phyloP scores from a whole-genome alignment of 2,113 vertebrate genomes.

The Struthidea cinerea region DNA sequence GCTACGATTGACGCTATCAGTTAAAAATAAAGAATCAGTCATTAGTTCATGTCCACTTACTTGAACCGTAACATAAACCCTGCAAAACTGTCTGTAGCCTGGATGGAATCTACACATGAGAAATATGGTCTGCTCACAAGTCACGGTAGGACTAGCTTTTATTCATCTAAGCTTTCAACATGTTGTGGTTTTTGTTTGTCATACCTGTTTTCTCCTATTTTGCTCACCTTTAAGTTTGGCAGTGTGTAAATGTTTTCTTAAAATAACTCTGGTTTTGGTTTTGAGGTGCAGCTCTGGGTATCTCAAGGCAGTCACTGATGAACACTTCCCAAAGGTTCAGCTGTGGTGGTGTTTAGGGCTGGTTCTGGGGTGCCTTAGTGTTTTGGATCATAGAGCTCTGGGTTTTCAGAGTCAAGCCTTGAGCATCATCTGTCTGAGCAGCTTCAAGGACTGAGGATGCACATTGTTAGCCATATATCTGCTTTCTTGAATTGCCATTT shows the following conservation, averaged over 20 bases:
- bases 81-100: not conserved
- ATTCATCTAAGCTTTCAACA: not conserved
- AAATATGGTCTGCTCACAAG: not conserved
- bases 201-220: not conserved
- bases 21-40: not conserved
- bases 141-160: not conserved
- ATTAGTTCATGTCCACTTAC: not conserved
- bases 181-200: not conserved
- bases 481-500: not conserved
- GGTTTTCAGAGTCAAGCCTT: not conserved
- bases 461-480: not conserved
- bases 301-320: not conserved
- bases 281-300: not conserved
- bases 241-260: not conserved
- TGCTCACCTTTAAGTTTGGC: not conserved
- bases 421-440: not conserved
- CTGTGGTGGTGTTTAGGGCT: not conserved
- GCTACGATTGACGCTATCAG: not conserved
- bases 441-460: not conserved
- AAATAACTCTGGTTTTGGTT: not conserved
- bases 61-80: not conserved
- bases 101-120: not conserved
- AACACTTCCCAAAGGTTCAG: not conserved
- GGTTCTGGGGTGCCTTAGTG: not conserved
- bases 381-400: not conserved